These are phyloP conservation scores for Nebria brevicollis DNA, from an alignment of 2,888 invertebrate species.

Conservation along the genomic window DNA sequence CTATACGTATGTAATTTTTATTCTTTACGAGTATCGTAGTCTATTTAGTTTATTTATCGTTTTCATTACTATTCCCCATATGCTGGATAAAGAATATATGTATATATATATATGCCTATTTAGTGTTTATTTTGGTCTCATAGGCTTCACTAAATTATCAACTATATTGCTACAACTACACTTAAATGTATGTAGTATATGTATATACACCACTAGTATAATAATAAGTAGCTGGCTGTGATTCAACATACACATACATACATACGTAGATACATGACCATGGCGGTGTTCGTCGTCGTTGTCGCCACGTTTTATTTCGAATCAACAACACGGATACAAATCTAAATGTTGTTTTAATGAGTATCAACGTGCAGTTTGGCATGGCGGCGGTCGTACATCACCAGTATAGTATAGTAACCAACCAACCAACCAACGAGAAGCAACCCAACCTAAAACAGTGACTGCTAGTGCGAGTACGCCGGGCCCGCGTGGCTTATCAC, in stretches of 20 bases:
- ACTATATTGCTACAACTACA: no score
- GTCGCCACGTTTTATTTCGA: slow-evolving; percentile 16
- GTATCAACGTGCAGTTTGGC: slow-evolving; percentile 24
- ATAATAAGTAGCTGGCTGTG: neutral
- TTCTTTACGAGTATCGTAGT: neutral
- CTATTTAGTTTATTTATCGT: neutral
- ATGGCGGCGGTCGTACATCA: slow-evolving; percentile 10
- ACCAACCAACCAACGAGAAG: neutral
- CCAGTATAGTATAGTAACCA: neutral
- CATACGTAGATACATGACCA: neutral
- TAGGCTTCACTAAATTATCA: no score
- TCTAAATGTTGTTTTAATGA: slow-evolving; percentile 30
- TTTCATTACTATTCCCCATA: neutral
- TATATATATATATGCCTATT: no score
- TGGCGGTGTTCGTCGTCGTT: neutral
- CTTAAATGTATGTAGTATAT: neutral
- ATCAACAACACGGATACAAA: slow-evolving; percentile 25
- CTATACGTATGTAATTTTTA: neutral
- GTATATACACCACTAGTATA: neutral
- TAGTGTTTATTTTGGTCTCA: neutral
- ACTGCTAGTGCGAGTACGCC: neutral
- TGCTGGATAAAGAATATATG: neutral
- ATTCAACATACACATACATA: neutral
- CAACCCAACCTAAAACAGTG: neutral
- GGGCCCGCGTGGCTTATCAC: slow-evolving; percentile 22